Evolutionary conservation across 2,888 invertebrate genomes (phyloP).

Genomic region (Petrophora chlorosata): DNA sequence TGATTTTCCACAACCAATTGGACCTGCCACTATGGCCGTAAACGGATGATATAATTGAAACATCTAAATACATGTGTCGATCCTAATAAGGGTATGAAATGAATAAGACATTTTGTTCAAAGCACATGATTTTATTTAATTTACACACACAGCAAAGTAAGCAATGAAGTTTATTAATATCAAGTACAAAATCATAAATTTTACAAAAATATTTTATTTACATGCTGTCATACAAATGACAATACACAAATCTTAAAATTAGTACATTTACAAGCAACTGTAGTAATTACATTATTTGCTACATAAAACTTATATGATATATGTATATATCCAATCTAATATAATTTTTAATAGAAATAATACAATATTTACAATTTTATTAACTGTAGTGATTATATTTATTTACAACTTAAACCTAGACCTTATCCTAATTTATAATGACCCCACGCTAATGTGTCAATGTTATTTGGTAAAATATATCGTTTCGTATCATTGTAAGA

Average conservation of each 20-base stretch:
- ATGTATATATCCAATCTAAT: too few relatives aligned
- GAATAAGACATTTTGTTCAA: not conserved
- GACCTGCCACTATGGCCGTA: constrained; percentile 36
- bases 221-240: too few relatives aligned
- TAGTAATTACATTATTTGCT: too few relatives aligned
- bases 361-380: not conserved
- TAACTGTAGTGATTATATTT: not conserved
- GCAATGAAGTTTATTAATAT: too few relatives aligned
- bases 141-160: not conserved
- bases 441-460: constrained; percentile 25
- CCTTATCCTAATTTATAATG: constrained; percentile 23
- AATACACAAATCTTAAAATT: too few relatives aligned
- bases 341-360: too few relatives aligned
- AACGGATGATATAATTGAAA: constrained; percentile 29
- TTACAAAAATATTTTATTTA: too few relatives aligned
- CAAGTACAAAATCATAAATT: too few relatives aligned
- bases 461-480: constrained; percentile 6
- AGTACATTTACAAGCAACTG: too few relatives aligned
- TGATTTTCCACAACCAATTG: constrained; percentile 40
- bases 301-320: too few relatives aligned
- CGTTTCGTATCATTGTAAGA: constrained; percentile 24
- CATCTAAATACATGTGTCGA: constrained; percentile 1
- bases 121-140: not conserved
- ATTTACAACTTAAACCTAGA: not conserved
- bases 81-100: not conserved